These are phyloP conservation scores for Tenthredo distinguenda DNA, from an alignment of 2,888 invertebrate species.

Conservation along the genomic window DNA sequence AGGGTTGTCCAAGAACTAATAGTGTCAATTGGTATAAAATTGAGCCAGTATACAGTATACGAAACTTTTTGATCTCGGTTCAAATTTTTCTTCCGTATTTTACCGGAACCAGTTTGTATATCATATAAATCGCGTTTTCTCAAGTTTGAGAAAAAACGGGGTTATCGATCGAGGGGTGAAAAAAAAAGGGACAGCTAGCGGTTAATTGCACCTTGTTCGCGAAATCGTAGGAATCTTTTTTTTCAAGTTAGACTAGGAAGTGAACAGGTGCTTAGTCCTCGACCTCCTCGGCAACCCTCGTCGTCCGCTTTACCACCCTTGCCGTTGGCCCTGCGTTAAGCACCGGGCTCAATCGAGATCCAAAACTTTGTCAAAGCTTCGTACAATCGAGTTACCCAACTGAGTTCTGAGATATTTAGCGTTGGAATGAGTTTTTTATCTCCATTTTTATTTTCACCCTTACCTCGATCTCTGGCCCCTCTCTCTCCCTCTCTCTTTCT, in stretches of 20 bases:
- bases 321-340: constrained; percentile 34
- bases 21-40: constrained; percentile 27
- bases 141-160: constrained; percentile 14
- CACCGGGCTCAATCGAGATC: constrained; percentile 50
- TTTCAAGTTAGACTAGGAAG: constrained; percentile 34
- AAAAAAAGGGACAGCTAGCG: background rate
- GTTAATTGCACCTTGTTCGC: constrained; percentile 37
- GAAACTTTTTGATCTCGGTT: constrained; percentile 14
- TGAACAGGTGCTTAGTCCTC: constrained; percentile 37
- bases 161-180: background rate
- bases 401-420: constrained; percentile 48
- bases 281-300: background rate
- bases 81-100: background rate
- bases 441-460: constrained; percentile 24
- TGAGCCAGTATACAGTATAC: background rate
- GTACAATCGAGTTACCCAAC: constrained; percentile 49
- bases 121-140: background rate
- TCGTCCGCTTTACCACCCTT: constrained; percentile 14
- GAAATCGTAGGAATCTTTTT: constrained; percentile 13
- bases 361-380: constrained; percentile 48
- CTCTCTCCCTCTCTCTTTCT: background rate
- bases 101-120: background rate
- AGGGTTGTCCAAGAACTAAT: background rate
- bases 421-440: constrained; percentile 42
- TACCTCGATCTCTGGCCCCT: background rate